Evolutionary conservation across 2,113 vertebrate genomes (phyloP).

Genomic region (Argyrosomus japonicus): DNA sequence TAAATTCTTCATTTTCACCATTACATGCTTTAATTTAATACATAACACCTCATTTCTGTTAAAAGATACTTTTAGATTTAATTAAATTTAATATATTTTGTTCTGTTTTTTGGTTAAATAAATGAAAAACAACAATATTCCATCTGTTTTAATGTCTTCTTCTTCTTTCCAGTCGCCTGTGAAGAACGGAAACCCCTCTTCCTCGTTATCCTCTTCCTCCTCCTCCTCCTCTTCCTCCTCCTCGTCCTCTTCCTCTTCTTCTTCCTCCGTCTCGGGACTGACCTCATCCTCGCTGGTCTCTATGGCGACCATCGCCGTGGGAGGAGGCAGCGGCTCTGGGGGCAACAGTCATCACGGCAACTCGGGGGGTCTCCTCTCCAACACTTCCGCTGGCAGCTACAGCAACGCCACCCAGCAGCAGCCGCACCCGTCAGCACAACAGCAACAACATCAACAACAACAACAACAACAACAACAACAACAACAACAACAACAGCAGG

Average conservation of each 20-base stretch:
- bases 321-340: constrained; percentile 55
- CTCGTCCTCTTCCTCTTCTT: constrained; percentile 77
- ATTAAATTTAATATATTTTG: too few relatives aligned
- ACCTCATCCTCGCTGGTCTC: constrained; percentile 81
- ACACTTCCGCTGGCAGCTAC: constrained; percentile 80
- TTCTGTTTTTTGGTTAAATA: too few relatives aligned
- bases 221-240: constrained; percentile 80
- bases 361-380: constrained; percentile 73
- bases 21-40: too few relatives aligned
- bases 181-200: constrained; percentile 91
- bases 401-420: constrained; percentile 84
- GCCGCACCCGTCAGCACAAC: constrained; percentile 65
- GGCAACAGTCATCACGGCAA: constrained; percentile 68
- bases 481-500: constrained; percentile 72
- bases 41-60: too few relatives aligned
- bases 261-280: constrained; percentile 81
- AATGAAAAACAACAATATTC: too few relatives aligned
- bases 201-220: constrained; percentile 83
- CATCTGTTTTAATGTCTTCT: not conserved
- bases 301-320: constrained; percentile 72
- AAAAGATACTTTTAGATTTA: too few relatives aligned
- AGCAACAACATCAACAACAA: too few relatives aligned
- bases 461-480: constrained; percentile 63
- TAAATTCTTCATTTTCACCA: too few relatives aligned
- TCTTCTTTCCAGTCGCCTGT: constrained; percentile 86